A percentile compares a stretch with the other conserved stretches of the same genome.
Conservation (phyloP, 2,797 vertebrate genomes). For the Falco cherrug region DNA sequence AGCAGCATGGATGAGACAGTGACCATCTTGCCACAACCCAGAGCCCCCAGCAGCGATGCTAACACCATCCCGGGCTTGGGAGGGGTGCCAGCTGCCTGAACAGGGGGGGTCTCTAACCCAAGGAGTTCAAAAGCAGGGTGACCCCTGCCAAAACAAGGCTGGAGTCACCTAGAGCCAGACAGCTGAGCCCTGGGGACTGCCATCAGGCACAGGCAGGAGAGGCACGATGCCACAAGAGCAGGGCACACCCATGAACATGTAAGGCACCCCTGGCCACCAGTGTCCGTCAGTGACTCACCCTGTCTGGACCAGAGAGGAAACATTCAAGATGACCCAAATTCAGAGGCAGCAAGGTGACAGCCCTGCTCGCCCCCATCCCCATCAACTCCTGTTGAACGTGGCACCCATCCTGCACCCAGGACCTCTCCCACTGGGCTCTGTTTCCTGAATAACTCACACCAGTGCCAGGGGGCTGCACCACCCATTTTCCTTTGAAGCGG, state of each 20-base stretch:
- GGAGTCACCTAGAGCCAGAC: background rate
- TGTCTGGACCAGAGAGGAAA: background rate
- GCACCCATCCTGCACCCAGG: background rate
- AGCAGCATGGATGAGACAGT: background rate
- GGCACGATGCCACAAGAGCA: accelerated
- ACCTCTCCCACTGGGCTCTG: background rate
- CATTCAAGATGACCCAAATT: accelerated
- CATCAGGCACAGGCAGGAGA: background rate
- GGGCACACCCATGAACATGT: accelerated
- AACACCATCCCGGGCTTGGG: accelerated
- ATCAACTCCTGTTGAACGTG: accelerated
- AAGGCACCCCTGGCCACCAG: background rate
- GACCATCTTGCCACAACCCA: background rate
- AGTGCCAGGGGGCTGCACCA: background rate
- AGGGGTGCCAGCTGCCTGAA: background rate
- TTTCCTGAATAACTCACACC: background rate
- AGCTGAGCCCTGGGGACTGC: background rate
- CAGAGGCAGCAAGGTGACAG: background rate
- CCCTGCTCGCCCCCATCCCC: accelerated
- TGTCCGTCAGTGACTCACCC: background rate
- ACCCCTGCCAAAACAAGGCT: background rate
- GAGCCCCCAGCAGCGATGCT: background rate
- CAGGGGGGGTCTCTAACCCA: background rate
- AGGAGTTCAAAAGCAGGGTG: background rate
- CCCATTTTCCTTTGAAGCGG: background rate